These are phyloP conservation scores for Rachycentron canadum DNA, from an alignment of 2,797 vertebrate species.

Conservation along the genomic window DNA sequence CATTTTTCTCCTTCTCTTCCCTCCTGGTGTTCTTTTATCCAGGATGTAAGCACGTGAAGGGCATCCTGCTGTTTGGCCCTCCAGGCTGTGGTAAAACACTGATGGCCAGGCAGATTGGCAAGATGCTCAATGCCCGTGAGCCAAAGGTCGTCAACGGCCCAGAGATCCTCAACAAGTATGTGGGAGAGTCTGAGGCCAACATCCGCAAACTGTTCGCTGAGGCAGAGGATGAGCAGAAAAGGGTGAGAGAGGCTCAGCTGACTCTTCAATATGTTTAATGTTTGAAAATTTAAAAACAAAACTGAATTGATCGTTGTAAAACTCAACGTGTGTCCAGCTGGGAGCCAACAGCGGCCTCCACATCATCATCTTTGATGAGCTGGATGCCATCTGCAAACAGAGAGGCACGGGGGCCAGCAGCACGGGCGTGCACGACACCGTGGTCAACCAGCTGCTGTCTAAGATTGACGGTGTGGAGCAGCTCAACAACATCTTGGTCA, in stretches of 20 bases:
- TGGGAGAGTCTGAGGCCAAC: constrained; percentile 98
- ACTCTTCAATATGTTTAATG: background rate
- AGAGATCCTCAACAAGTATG: constrained; percentile 98
- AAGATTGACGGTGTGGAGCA: constrained; percentile 99
- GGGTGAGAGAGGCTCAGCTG: constrained; percentile 82
- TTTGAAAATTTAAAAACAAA: background rate
- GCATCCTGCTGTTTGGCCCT: constrained; percentile 94
- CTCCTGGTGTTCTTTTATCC: background rate
- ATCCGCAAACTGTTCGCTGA: constrained; percentile 98
- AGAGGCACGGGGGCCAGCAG: constrained; percentile 96
- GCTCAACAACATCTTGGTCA: constrained; percentile 98
- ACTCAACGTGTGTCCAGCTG: constrained; percentile 81
- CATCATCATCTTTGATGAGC: constrained; percentile 98
- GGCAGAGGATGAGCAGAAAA: constrained; percentile 96
- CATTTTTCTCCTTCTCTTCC: background rate
- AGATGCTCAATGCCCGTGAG: constrained; percentile 98
- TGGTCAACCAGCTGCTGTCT: constrained; percentile 97
- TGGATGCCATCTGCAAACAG: constrained; percentile 99
- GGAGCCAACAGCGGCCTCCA: constrained; percentile 98
- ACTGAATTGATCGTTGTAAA: background rate
- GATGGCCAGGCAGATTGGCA: constrained; percentile 98
- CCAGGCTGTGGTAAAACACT: constrained; percentile 98
- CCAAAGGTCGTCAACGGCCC: constrained; percentile 98
- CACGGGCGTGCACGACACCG: constrained; percentile 96
- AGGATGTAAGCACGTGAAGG: constrained; percentile 99